Base-by-base conservation (phyloP, 2,113 vertebrate genomes). In the Thunnus thynnus region DNA sequence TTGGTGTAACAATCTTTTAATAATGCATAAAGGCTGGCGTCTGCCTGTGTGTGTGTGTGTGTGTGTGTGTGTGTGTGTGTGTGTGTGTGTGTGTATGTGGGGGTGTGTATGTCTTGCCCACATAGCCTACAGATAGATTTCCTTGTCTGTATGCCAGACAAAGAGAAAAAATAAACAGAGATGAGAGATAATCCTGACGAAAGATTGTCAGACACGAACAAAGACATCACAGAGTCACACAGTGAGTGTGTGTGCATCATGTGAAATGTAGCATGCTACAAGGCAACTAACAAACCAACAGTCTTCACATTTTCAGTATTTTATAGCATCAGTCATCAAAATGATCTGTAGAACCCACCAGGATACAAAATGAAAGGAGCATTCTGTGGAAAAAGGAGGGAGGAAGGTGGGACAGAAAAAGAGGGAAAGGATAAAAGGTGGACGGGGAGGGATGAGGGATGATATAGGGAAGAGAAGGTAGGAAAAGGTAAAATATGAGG, bases 1-100 rank as follows among this genome's bases (percentile, higher is more conserved):
- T 11, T 41, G 81, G 64, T 88, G 88, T 88, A 89, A 90, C 69
- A 82, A 55, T 63, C 63, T 85, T 89, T 92, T 86, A 94, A 92
- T 93, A 92, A 93, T 93, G 85, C 90, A 93, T 88, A 54, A 76
- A 61, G 83, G 71, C 3, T 3, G 51, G 61, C 20, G 7, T 73
- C 18, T 66, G 20, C 69, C 22, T 56, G 56, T 47, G 56, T 25
- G 52, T 52, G 22, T 20, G 9, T 54, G 20, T 78, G 32, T 77
- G 48, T 51, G 20, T 56, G 56, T 47, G 56, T 25, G 52, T 52
- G 5, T 65, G 22, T 74, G 30, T 48, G 51, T 60, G 22, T 72
- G 44, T 60, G 22, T 20, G 9, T 54, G 20, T 78, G 32, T 77
- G 48, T 51, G 20, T 63, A 67, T 36, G 74, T 69, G 62, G 60